Percentiles rank a stretch among this genome's conserved stretches.
phyloP scores from a whole-genome alignment of 2,113 vertebrate genomes.

The Psophia crepitans region DNA sequence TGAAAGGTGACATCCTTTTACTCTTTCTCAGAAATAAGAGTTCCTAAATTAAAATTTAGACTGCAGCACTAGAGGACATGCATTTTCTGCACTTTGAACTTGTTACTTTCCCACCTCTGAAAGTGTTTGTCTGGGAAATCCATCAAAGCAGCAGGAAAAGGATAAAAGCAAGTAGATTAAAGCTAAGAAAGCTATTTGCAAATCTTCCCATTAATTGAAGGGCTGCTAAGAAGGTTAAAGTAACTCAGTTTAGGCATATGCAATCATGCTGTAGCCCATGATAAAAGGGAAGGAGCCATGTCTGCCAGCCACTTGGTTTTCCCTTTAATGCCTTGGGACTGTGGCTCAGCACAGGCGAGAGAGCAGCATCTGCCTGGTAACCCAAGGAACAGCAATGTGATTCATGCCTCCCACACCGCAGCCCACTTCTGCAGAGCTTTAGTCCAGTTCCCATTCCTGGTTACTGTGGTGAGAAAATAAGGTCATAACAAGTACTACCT shows the following conservation, averaged over 20 bases:
- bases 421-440: neutral
- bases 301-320: neutral
- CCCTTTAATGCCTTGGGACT: neutral
- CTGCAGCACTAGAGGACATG: neutral
- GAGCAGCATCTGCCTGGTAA: neutral
- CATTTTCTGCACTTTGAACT: neutral
- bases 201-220: neutral
- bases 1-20: neutral
- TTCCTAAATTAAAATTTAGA: neutral
- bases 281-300: neutral
- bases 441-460: neutral
- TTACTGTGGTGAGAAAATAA: neutral
- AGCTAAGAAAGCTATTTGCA: neutral
- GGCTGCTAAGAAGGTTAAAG: neutral
- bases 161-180: neutral
- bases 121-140: neutral
- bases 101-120: neutral
- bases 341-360: neutral
- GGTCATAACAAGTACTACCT: neutral
- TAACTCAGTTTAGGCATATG: neutral
- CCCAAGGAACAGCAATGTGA: no score
- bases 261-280: neutral
- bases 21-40: neutral
- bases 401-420: fast-evolving
- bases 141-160: neutral